Conservation (phyloP, 1,140 invertebrate genomes). For the Carcinoscorpius rotundicauda region DNA sequence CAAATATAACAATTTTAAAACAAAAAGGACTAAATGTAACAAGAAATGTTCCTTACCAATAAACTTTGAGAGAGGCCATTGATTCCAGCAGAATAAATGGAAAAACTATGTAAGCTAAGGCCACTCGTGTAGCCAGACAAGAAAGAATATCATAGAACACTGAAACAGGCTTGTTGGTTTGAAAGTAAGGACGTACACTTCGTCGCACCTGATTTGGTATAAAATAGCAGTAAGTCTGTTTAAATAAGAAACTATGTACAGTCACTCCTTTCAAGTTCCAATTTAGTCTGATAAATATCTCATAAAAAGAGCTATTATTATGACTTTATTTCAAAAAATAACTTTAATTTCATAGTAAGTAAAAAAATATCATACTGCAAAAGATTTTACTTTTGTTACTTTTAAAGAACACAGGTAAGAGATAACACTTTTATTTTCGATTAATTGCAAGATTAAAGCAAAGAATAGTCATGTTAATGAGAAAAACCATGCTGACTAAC, state of each 20-base stretch:
- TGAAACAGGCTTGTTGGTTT: conserved; percentile 45
- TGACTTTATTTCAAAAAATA: too few relatives aligned
- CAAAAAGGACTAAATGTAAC: neutral
- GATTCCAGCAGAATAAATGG: conserved; percentile 82
- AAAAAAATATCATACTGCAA: too few relatives aligned
- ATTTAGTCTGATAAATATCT: neutral
- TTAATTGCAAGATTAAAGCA: too few relatives aligned
- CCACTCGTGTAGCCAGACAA: conserved; percentile 59
- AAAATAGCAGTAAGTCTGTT: too few relatives aligned
- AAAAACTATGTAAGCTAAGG: conserved; percentile 73
- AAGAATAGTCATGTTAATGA: too few relatives aligned
- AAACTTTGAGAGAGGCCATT: conserved; percentile 47
- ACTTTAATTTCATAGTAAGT: too few relatives aligned
- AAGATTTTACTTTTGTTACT: too few relatives aligned
- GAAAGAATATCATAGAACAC: conserved; percentile 64
- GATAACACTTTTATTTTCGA: too few relatives aligned
- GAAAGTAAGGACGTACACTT: conserved; percentile 60
- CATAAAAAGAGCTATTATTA: neutral
- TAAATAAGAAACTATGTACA: conserved; percentile 19
- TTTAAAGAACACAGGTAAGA: too few relatives aligned
- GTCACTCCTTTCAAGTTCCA: too few relatives aligned
- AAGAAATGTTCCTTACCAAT: conserved; percentile 42
- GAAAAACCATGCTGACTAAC: too few relatives aligned
- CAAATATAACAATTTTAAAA: neutral
- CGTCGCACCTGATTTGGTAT: conserved; percentile 45